These are phyloP conservation scores for Autographa gamma DNA, from an alignment of 2,888 invertebrate species.

Conservation along the genomic window DNA sequence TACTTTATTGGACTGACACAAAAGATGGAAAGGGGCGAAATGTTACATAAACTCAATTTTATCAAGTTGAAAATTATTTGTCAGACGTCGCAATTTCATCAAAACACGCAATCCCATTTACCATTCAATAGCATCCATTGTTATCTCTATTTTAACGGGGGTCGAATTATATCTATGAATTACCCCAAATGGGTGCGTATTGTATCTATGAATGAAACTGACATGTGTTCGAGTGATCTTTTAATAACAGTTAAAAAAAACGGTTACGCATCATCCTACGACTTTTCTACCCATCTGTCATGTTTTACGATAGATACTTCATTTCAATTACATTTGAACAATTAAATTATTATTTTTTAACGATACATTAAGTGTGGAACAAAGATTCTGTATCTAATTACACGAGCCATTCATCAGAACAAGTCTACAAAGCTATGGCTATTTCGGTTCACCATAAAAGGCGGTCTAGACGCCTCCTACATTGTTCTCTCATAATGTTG, in stretches of 20 bases:
- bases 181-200: slow-evolving; percentile 72
- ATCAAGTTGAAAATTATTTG: neutral
- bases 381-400: neutral
- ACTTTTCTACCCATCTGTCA: slow-evolving; percentile 55
- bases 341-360: slow-evolving; percentile 35
- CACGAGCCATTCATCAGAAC: neutral
- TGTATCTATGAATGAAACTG: slow-evolving; percentile 63
- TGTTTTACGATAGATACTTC: slow-evolving; percentile 29
- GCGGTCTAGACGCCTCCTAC: slow-evolving; percentile 5
- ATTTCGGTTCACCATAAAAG: slow-evolving; percentile 4
- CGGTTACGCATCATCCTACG: slow-evolving; percentile 50
- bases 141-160: slow-evolving; percentile 61
- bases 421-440: neutral
- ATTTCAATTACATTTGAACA: slow-evolving; percentile 20
- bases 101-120: slow-evolving; percentile 41
- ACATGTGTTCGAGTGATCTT: slow-evolving; percentile 74
- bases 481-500: slow-evolving; percentile 7
- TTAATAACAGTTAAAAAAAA: slow-evolving; percentile 61
- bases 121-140: slow-evolving; percentile 58
- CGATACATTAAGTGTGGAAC: slow-evolving; percentile 5
- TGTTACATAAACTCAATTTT: neutral
- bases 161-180: slow-evolving; percentile 61
- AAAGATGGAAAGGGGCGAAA: neutral
- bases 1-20: neutral
- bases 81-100: neutral